Conservation (phyloP, 2,797 vertebrate species). For the Galago senegalensis region DNA sequence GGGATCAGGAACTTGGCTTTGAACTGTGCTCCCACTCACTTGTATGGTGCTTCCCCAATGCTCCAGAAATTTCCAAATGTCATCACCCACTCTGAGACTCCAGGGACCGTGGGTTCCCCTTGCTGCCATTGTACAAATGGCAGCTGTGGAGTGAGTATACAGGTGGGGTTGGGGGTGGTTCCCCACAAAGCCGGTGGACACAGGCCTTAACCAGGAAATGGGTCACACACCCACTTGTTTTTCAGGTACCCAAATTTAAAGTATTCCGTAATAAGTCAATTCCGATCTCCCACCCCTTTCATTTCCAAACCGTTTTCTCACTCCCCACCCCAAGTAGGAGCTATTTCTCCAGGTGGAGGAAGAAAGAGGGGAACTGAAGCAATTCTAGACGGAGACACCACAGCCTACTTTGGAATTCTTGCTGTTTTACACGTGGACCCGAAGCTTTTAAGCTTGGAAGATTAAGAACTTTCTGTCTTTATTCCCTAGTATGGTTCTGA, state of each 20-base stretch:
- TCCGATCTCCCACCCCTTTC: not conserved
- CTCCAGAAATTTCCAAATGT: not conserved
- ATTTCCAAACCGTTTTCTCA: not conserved
- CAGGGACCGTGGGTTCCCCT: not conserved
- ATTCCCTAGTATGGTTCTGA: not conserved
- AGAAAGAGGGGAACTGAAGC: not conserved
- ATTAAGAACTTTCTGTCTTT: not conserved
- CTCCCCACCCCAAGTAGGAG: not conserved
- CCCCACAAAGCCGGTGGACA: not conserved
- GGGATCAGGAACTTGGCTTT: not conserved
- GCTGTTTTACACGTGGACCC: not conserved
- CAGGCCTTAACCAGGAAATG: not conserved
- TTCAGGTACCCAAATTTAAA: not conserved
- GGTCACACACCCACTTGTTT: not conserved
- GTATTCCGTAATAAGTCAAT: not conserved
- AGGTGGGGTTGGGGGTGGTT: fast-evolving
- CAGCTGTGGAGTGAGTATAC: not conserved
- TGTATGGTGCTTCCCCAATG: not conserved
- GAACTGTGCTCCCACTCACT: not conserved
- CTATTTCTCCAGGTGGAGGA: not conserved
- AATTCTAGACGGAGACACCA: not conserved
- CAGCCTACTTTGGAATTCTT: not conserved
- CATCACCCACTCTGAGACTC: not conserved
- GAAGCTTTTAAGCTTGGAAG: not conserved
- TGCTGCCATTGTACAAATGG: not conserved